Evolutionary conservation across 2,888 invertebrate species (phyloP), one percentile per base, ranked within the genome.

Genomic region (Nasonia oneida): DNA sequence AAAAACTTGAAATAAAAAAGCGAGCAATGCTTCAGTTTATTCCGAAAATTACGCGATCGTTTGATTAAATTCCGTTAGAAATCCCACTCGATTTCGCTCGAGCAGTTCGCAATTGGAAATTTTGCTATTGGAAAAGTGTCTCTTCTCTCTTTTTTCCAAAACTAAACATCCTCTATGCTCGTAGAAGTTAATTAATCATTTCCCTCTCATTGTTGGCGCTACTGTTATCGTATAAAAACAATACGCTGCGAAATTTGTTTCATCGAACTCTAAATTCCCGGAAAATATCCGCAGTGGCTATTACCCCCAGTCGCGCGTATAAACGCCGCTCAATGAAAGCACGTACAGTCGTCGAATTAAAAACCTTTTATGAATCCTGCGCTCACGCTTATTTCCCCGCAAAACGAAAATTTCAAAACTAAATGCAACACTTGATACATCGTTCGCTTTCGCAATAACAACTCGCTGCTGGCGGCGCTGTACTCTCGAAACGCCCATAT

Each of bases 11-110:
- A 23, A 23, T 64, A 23, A 33, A 76, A 83, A 83, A 33, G 39
- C 10, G 37, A 64, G 53, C 37, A 37, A 50, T 50, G 33, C n/a
- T 47, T 23, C 23, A 37, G 61, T 10, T 64, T 42, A 18, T 37
- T 53, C 6, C 18, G 50, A 23, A 33, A 74, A 74, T 64, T 75
- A 79, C 74, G 74, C 67, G 70, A 64, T 1, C 67, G 73, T 67
- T 85, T 85, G 77, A 82, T 86, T 86, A 83, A 82, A 83, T 86
- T 79, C 83, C 47, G 79, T 70, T 50, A 70, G 73, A 85, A 85
- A 85, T 85, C 74, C 78, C 81, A 74, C 74, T 79, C 78, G 74
- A 82, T 82, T 85, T 79, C 67, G 71, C 39, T 79, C 50, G 37
- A 6, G 33, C 39, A 57, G 64, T 74, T 84, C 33, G 70, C 77